Conservation (phyloP, 1,140 invertebrate genomes). For the Zaprionus kolodkinae region DNA sequence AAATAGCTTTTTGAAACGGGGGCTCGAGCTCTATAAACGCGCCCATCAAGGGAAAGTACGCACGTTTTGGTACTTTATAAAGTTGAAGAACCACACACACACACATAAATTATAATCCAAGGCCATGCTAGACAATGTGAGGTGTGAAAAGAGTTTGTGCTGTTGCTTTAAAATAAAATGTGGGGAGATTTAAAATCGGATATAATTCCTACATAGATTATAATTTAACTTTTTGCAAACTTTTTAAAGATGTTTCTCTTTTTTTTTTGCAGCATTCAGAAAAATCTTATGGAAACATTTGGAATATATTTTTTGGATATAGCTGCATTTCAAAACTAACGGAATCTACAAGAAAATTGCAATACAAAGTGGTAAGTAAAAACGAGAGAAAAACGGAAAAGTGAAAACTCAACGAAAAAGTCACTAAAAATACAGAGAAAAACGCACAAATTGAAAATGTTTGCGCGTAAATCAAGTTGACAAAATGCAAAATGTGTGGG, state of each 20-base stretch:
- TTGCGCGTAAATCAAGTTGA: conserved; percentile 79
- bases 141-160: conserved; percentile 24
- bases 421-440: conserved; percentile 26
- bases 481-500: conserved; percentile 60
- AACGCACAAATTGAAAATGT: conserved; percentile 56
- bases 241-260: background rate
- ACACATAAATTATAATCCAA: conserved; percentile 1
- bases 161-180: background rate
- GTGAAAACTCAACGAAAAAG: conserved; percentile 51
- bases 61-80: background rate
- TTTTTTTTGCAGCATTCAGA: conserved; percentile 29
- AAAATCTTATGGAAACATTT: conserved; percentile 19
- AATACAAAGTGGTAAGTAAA: conserved; percentile 39
- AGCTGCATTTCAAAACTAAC: conserved; percentile 19
- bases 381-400: conserved; percentile 9
- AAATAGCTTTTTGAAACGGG: background rate
- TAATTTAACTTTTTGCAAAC: background rate
- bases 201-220: background rate
- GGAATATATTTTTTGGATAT: conserved; percentile 13
- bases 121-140: conserved; percentile 8
- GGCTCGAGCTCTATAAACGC: background rate
- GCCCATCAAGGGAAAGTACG: too few relatives aligned
- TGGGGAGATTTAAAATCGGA: background rate
- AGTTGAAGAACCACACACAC: conserved; percentile 16
- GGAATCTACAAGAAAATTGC: conserved; percentile 24